Percentiles rank a stretch among this genome's conserved stretches.
Evolutionary conservation across 2,888 invertebrate species (phyloP).

Genomic region (Pimpla rufipes): DNA sequence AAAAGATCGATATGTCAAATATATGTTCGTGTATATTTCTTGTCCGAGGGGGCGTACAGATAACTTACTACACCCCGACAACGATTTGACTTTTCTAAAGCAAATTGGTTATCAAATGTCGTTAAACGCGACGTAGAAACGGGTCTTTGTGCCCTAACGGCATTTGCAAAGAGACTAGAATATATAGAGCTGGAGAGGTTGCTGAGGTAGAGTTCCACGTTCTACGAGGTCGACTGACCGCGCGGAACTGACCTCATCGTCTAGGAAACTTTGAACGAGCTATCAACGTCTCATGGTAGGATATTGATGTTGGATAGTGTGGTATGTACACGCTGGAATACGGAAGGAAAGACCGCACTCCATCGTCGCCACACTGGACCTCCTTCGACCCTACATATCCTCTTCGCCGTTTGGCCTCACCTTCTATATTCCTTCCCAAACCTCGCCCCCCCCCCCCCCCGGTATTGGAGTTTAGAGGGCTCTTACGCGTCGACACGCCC

Average conservation of each 20-base stretch:
- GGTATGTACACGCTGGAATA: constrained; percentile 34
- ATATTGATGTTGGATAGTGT: constrained; percentile 53
- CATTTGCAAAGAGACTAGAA: constrained; percentile 1
- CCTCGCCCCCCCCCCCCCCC: constrained; percentile 17
- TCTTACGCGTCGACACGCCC: constrained; percentile 67
- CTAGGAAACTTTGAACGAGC: constrained; percentile 65
- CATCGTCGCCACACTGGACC: constrained; percentile 32
- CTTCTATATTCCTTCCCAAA: constrained; percentile 44
- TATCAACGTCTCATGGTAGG: constrained; percentile 63
- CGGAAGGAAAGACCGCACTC: constrained; percentile 63
- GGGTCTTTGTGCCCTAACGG: not conserved
- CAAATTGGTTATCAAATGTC: not conserved
- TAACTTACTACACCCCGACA: not conserved
- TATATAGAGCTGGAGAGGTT: constrained; percentile 11
- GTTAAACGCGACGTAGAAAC: not conserved
- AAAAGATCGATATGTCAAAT: too few relatives aligned
- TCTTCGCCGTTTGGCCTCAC: constrained; percentile 36
- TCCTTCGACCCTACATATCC: constrained; percentile 9
- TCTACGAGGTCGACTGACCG: constrained; percentile 53
- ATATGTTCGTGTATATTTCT: too few relatives aligned
- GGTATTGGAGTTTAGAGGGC: constrained; percentile 61
- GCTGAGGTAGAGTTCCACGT: constrained; percentile 22
- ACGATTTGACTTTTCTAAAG: not conserved
- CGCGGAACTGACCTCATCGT: constrained; percentile 66
- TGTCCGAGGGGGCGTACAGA: not conserved